Conservation (phyloP, 2,888 invertebrate species). For the Xanthia icteritia region DNA sequence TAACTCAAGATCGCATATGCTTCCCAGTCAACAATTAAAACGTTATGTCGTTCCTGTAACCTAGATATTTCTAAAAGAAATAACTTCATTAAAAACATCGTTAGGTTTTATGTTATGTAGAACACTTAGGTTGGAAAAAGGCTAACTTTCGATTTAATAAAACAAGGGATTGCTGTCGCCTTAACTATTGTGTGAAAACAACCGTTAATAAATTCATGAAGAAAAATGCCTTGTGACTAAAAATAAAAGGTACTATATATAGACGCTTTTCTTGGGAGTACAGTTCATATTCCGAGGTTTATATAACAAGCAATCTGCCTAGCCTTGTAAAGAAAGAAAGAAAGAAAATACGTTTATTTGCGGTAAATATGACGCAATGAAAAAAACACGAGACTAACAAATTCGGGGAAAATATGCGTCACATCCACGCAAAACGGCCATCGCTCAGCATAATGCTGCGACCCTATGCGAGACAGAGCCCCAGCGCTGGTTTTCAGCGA, state of each 20-base stretch:
- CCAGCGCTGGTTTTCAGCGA: too few relatives aligned
- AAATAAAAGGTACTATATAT: not conserved
- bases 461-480: too few relatives aligned
- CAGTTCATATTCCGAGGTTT: not conserved
- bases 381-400: too few relatives aligned
- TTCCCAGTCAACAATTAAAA: constrained; percentile 23
- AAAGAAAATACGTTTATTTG: too few relatives aligned
- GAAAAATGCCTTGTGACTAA: not conserved
- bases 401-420: too few relatives aligned
- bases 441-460: too few relatives aligned
- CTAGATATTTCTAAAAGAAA: not conserved
- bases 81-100: not conserved
- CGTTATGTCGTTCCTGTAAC: not conserved
- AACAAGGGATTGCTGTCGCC: not conserved
- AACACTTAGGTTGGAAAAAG: not conserved
- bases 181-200: not conserved
- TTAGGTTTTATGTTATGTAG: not conserved
- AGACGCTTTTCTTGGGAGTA: not conserved
- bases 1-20: not conserved
- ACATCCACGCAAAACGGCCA: too few relatives aligned
- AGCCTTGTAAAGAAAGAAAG: too few relatives aligned
- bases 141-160: not conserved
- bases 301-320: not conserved
- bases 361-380: too few relatives aligned
- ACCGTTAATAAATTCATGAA: not conserved